phyloP scores from a whole-genome alignment of 2,113 vertebrate genomes.

The Mixornis gularis region DNA sequence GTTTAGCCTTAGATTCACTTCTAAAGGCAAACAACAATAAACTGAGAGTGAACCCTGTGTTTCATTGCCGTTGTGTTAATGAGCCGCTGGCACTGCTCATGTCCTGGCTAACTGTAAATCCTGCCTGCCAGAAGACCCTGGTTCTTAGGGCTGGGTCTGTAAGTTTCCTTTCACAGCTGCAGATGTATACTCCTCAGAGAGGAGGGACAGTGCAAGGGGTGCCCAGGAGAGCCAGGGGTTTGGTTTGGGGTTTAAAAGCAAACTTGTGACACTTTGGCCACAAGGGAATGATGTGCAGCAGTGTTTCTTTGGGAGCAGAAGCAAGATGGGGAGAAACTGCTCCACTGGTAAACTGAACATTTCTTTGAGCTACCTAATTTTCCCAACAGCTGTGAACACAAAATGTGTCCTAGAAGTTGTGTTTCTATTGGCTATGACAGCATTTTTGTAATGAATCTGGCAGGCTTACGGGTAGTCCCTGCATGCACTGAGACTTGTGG shows the following conservation, averaged over 20 bases:
- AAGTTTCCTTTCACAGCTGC: not conserved
- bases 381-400: not conserved
- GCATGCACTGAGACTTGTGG: not conserved
- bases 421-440: not conserved
- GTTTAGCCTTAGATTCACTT: not conserved
- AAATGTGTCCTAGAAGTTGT: not conserved
- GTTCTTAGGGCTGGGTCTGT: not conserved
- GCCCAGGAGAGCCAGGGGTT: not conserved
- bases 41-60: not conserved
- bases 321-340: not conserved
- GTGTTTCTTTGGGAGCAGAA: not conserved
- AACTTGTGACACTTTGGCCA: not conserved
- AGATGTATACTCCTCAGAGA: not conserved
- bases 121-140: rapidly evolving
- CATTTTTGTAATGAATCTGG: not conserved
- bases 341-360: rapidly evolving
- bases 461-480: not conserved
- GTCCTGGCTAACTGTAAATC: not conserved
- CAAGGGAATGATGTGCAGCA: not conserved
- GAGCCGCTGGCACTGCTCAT: not conserved
- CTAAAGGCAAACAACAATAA: not conserved
- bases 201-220: not conserved
- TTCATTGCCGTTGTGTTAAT: not conserved
- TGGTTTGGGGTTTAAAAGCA: not conserved
- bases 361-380: not conserved